Conservation (phyloP, 1,140 invertebrate species). For the Saxidomus purpurata region DNA sequence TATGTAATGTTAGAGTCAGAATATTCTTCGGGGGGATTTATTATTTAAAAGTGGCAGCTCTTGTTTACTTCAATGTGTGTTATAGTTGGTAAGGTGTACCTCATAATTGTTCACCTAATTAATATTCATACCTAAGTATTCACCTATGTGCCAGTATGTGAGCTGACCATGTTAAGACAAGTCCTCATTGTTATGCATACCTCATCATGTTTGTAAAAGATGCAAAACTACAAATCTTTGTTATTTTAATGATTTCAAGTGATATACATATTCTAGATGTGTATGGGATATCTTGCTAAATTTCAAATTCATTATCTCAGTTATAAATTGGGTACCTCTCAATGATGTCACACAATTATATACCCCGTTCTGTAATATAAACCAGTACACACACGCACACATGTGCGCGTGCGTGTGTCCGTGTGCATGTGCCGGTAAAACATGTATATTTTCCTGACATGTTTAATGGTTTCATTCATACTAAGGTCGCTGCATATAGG, state of each 20-base stretch:
- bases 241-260: not conserved
- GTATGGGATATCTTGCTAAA: not conserved
- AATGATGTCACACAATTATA: not conserved
- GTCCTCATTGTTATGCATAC: no score
- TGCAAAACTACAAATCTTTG: not conserved
- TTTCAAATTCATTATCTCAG: conserved; percentile 7
- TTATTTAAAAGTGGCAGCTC: not conserved
- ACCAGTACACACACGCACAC: not conserved
- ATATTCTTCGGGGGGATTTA: not conserved
- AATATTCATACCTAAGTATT: not conserved
- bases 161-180: not conserved
- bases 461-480: no score
- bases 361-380: conserved; percentile 24
- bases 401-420: conserved; percentile 11
- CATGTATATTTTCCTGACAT: no score
- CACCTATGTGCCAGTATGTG: not conserved
- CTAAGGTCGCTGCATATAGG: no score
- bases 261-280: not conserved
- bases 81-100: not conserved
- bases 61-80: no score
- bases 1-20: no score
- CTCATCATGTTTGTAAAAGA: not conserved
- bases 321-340: not conserved
- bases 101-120: not conserved
- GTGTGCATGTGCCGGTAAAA: no score